Conservation (phyloP, 53 echinoderm and acorn worm genomes). For the Apostichopus leukothele region DNA sequence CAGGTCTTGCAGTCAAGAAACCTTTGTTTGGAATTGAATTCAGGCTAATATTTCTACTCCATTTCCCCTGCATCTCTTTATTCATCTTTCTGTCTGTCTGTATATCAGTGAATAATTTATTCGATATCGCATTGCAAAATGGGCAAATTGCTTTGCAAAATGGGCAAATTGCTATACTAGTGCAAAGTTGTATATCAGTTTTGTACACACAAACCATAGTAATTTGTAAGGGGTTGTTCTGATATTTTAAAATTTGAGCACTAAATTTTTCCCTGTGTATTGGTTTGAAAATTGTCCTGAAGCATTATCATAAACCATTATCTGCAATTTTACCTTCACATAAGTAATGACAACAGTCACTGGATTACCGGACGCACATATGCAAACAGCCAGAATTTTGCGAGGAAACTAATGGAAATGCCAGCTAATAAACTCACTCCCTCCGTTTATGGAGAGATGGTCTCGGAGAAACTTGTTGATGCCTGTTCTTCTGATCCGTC, state of each 20-base stretch:
- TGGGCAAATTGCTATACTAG: too few relatives aligned
- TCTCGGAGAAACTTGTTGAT: conserved; percentile 20
- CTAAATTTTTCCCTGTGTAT: background rate
- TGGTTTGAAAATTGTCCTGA: background rate
- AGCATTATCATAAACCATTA: background rate
- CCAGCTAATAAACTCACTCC: conserved; percentile 92
- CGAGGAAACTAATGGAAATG: conserved; percentile 92
- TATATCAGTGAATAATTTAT: too few relatives aligned
- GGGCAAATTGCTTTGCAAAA: too few relatives aligned
- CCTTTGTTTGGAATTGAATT: background rate
- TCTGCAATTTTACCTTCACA: background rate
- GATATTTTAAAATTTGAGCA: too few relatives aligned
- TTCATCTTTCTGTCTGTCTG: too few relatives aligned
- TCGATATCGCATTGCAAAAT: too few relatives aligned
- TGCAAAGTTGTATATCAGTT: too few relatives aligned
- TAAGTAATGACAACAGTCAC: conserved; percentile 23
- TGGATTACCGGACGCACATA: conserved; percentile 76
- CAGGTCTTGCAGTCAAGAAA: background rate
- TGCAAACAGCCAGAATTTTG: conserved; percentile 92
- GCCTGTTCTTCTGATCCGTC: conserved; percentile 26
- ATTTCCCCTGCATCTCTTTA: background rate
- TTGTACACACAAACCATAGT: too few relatives aligned
- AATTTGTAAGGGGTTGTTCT: too few relatives aligned
- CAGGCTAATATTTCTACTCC: background rate
- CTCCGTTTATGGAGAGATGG: conserved; percentile 75